phyloP scores from a whole-genome alignment of 2,113 vertebrate species.

The Catharus bicknelli region DNA sequence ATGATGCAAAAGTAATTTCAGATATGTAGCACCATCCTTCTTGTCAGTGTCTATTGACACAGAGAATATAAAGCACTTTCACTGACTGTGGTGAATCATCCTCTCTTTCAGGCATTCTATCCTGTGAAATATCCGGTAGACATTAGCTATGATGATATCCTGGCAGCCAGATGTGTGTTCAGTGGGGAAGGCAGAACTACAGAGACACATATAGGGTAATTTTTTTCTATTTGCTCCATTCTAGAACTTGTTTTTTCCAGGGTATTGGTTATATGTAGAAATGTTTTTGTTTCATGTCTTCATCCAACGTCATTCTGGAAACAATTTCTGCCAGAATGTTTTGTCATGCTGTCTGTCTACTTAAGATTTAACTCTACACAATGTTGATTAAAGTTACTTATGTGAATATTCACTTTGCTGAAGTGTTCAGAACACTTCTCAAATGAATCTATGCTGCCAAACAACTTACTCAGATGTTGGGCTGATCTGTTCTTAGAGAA shows the following conservation, averaged over 20 bases:
- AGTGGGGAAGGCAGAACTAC: slow-evolving; percentile 89
- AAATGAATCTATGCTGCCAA: not conserved
- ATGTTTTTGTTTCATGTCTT: not conserved
- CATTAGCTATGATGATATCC: slow-evolving; percentile 83
- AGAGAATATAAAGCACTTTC: not conserved
- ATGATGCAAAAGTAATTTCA: not conserved
- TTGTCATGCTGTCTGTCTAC: not conserved
- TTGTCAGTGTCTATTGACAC: not conserved
- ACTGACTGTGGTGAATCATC: not conserved
- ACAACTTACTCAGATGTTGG: not conserved
- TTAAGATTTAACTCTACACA: not conserved
- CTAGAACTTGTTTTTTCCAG: not conserved
- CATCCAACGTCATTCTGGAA: not conserved
- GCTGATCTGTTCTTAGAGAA: not conserved
- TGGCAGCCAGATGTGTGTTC: slow-evolving; percentile 93
- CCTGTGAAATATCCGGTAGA: slow-evolving; percentile 80
- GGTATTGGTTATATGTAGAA: not conserved
- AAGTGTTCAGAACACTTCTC: not conserved
- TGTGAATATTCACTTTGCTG: not conserved
- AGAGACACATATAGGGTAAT: slow-evolving; percentile 90
- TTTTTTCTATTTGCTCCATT: not conserved
- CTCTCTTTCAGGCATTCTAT: slow-evolving; percentile 88
- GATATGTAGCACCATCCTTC: not conserved
- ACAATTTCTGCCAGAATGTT: not conserved
- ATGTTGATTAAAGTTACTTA: not conserved